A percentile compares a stretch with the other conserved stretches of the same genome.
Evolutionary conservation across 2,797 vertebrate species (phyloP).

Genomic region (Muraenolepis orangiensis): DNA sequence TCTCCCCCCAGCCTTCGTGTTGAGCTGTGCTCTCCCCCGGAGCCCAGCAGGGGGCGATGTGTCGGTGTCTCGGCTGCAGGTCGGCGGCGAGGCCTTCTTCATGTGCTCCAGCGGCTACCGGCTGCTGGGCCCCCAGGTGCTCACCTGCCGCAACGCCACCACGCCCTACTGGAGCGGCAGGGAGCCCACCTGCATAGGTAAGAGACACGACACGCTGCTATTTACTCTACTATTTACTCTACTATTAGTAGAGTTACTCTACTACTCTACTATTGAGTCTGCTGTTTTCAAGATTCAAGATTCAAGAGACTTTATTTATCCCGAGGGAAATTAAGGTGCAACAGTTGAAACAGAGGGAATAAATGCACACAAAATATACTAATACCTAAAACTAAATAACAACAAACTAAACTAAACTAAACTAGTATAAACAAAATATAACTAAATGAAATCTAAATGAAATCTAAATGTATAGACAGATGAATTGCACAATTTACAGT

Average conservation of each 20-base stretch:
- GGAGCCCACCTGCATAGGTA: slow-evolving; percentile 86
- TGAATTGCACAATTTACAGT: too few species aligned
- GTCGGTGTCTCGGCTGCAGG: slow-evolving; percentile 87
- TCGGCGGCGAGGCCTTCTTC: slow-evolving; percentile 85
- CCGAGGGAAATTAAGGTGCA: too few species aligned
- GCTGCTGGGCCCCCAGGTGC: slow-evolving; percentile 78
- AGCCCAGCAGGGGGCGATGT: slow-evolving; percentile 85
- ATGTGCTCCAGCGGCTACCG: slow-evolving; percentile 86
- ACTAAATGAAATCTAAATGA: too few species aligned
- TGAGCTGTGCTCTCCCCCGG: slow-evolving; percentile 87
- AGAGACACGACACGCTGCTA: slow-evolving; percentile 39
- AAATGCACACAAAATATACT: too few species aligned
- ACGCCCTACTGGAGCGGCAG: slow-evolving; percentile 89
- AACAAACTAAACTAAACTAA: too few species aligned
- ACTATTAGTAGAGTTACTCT: neutral
- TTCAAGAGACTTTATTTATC: too few species aligned
- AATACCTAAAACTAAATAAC: too few species aligned
- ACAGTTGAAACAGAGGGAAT: too few species aligned
- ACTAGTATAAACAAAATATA: too few species aligned
- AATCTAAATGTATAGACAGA: too few species aligned
- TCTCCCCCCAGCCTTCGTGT: slow-evolving; percentile 76
- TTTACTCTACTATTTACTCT: neutral
- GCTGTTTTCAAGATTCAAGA: too few species aligned
- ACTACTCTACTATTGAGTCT: neutral
- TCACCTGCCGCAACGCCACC: slow-evolving; percentile 89